phyloP scores from a whole-genome alignment of 2,888 invertebrate species.

The Pristionchus fissidentatus region DNA sequence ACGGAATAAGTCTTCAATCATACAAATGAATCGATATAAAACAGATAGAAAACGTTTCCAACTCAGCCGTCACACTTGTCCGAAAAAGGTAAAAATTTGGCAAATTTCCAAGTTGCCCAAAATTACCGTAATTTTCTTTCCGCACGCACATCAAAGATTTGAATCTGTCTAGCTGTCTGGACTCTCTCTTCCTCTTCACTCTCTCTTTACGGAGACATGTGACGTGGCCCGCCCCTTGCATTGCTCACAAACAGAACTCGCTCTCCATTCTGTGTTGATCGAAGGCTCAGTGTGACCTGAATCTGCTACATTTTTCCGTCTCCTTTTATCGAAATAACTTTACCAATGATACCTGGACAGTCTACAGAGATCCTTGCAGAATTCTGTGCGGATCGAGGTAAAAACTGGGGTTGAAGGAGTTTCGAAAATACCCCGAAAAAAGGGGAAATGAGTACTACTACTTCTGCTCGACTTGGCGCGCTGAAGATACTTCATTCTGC shows the following conservation, averaged over 20 bases:
- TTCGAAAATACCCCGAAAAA: conserved; percentile 35
- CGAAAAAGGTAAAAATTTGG: conserved; percentile 21
- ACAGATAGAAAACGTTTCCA: conserved; percentile 10
- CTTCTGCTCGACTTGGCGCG: conserved; percentile 32
- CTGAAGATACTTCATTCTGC: conserved; percentile 1
- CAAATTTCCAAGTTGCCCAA: background rate
- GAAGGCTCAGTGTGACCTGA: conserved; percentile 40
- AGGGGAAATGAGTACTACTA: background rate
- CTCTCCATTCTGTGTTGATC: conserved; percentile 33
- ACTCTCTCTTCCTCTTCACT: conserved; percentile 6
- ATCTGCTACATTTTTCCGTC: conserved; percentile 39
- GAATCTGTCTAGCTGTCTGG: background rate
- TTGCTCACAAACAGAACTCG: conserved; percentile 44
- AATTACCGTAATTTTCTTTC: background rate
- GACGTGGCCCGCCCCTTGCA: conserved; percentile 45
- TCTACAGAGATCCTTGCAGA: conserved; percentile 29
- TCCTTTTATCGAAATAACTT: conserved; percentile 31
- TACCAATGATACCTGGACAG: conserved; percentile 29
- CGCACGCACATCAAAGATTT: background rate
- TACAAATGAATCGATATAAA: background rate
- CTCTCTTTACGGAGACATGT: conserved; percentile 12
- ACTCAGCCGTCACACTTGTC: conserved; percentile 32
- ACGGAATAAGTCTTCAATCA: conserved; percentile 4
- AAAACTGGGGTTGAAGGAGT: conserved; percentile 17
- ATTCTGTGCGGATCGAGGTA: conserved; percentile 38